Percentiles rank a stretch among this genome's conserved stretches.
These are phyloP conservation scores for Tragelaphus eurycerus DNA, from an alignment of 2,797 vertebrate genomes.

Conservation along the genomic window DNA sequence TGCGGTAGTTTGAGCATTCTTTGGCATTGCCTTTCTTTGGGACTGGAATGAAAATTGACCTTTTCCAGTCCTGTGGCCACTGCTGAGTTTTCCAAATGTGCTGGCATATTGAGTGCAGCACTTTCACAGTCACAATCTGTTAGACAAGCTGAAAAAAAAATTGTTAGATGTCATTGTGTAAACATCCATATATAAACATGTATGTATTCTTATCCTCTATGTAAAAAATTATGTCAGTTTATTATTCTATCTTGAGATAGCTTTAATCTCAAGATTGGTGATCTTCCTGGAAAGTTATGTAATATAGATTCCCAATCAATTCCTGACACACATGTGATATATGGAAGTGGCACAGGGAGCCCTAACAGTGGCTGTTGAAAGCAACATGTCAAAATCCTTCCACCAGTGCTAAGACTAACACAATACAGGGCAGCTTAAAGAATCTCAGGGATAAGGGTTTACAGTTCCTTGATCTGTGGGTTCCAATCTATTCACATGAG, in stretches of 20 bases:
- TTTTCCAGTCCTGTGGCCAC: neutral
- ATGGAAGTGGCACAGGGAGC: neutral
- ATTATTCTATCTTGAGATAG: neutral
- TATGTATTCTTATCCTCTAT: neutral
- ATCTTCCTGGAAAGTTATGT: neutral
- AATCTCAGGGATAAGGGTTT: neutral
- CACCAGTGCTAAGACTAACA: rapidly evolving
- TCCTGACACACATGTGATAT: neutral
- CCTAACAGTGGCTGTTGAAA: neutral
- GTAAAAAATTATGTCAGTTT: neutral
- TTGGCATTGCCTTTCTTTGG: neutral
- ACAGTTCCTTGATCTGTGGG: neutral
- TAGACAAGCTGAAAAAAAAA: neutral
- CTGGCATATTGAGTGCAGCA: neutral
- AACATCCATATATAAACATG: neutral
- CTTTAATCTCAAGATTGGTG: neutral
- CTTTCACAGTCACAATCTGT: neutral
- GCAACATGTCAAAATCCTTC: neutral
- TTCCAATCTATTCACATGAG: neutral
- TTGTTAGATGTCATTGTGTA: neutral
- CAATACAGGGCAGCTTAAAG: neutral
- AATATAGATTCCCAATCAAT: neutral
- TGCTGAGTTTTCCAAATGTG: neutral
- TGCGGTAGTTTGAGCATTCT: neutral
- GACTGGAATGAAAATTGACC: neutral